A percentile compares a stretch with the other conserved stretches of the same genome.
These are phyloP conservation scores for Phyllostomus hastatus DNA, from an alignment of 2,113 vertebrate genomes.

Conservation along the genomic window DNA sequence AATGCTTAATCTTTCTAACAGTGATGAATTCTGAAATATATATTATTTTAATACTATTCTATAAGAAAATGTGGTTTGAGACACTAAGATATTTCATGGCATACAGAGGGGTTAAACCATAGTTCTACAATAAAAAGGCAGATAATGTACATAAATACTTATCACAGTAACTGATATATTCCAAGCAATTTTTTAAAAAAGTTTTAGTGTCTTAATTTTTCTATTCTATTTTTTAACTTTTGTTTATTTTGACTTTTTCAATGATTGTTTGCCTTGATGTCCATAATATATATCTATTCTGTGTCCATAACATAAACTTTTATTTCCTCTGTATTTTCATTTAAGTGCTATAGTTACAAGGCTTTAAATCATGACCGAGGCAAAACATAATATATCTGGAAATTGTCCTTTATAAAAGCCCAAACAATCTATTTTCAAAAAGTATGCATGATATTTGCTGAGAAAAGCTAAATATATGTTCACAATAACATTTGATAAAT, in stretches of 20 bases:
- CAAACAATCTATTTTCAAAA: neutral
- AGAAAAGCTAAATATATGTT: neutral
- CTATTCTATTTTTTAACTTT: neutral
- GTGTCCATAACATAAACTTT: neutral
- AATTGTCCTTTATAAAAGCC: neutral
- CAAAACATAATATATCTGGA: neutral
- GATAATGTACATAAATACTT: neutral
- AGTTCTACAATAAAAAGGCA: neutral
- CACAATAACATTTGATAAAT: neutral
- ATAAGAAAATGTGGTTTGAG: neutral
- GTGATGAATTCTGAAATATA: neutral
- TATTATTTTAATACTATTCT: neutral
- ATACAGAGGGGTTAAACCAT: neutral
- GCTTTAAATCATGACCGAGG: neutral
- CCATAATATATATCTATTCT: neutral
- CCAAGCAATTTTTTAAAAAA: neutral
- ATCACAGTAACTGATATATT: neutral
- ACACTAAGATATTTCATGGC: neutral
- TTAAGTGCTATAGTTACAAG: neutral
- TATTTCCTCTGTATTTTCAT: neutral
- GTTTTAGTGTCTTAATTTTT: neutral
- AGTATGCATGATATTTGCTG: neutral
- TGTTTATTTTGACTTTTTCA: neutral
- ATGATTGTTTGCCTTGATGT: neutral
- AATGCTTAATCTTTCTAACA: neutral